Conservation (phyloP, 1,140 invertebrate genomes). For the Charaxes varanes region DNA sequence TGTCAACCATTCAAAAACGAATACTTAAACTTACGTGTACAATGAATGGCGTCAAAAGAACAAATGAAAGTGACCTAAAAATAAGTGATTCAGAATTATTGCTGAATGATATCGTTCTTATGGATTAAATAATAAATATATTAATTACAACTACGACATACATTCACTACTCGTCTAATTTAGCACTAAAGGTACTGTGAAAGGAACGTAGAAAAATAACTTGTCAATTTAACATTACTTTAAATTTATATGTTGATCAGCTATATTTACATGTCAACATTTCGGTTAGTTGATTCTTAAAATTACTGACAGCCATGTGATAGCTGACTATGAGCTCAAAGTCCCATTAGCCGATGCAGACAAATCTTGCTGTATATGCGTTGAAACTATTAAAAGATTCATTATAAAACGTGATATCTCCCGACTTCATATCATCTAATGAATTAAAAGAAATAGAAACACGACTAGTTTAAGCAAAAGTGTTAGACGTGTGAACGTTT, state of each 20-base stretch:
- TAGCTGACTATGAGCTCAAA: conserved; percentile 69
- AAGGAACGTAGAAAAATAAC: conserved; percentile 71
- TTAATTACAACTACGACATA: conserved; percentile 36
- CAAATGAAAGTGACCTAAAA: conserved; percentile 23
- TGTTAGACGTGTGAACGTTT: no score
- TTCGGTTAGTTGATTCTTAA: conserved; percentile 68
- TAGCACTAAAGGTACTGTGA: conserved; percentile 61
- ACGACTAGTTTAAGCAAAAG: no score
- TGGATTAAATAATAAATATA: conserved; percentile 35
- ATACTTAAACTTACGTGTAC: conserved; percentile 47
- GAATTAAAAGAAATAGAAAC: no score
- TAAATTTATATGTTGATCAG: conserved; percentile 68
- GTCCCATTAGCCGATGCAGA: conserved; percentile 57
- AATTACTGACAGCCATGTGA: conserved; percentile 74
- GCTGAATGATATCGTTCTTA: conserved; percentile 42
- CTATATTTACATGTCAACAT: conserved; percentile 73
- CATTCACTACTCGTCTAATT: conserved; percentile 44
- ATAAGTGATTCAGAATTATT: conserved; percentile 41
- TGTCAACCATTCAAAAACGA: conserved; percentile 52
- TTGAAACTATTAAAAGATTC: no score
- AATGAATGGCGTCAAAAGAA: conserved; percentile 26
- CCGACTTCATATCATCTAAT: no score
- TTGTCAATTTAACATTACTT: conserved; percentile 67
- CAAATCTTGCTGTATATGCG: conserved; percentile 24
- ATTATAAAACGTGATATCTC: no score